Evolutionary conservation across 2,888 invertebrate species (phyloP), one percentile per base, ranked within the genome.

Genomic region (Amphipyra berbera): DNA sequence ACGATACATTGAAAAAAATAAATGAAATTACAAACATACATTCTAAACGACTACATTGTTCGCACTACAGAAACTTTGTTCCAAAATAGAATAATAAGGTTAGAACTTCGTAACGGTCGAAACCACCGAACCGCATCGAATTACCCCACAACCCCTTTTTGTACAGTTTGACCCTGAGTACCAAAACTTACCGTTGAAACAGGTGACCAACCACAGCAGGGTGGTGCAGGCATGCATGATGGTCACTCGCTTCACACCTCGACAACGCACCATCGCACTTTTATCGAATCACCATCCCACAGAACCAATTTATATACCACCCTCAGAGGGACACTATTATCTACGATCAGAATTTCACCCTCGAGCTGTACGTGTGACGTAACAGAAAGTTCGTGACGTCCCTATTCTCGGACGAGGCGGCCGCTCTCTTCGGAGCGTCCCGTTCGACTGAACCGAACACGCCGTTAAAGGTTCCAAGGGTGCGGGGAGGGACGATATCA

Each of bases 151-250:
- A 80, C 82, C 87, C 83, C 83, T 80, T 75, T 77, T 69, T 72
- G 76, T 80, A 80, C 79, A 86, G 82, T 84, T 83, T 84, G 82
- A 84, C 84, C 86, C 82, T 68, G 68, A 53, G 35, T 81, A 69
- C 70, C 71, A 78, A 83, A 86, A 93, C 94, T 91, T 90, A 94
- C 94, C 93, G 82, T 90, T 88, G 68, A 93, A 90, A 88, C 91
- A 93, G 84, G 89, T 88, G 88, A 92, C 76, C 82, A 94, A 78
- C 92, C 92, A 93, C 81, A 94, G 74, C 54, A 93, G 75, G 61
- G 88, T 82, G 58, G 88, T 85, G 84, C 90, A 92, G 73, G 91
- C 79, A 75, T 89, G 90, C 87, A 87, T 84, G 81, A 89, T 84
- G 78, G 85, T 83, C 78, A 86, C 86, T 86, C 89, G 87, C 83